Conservation (phyloP, 2,113 vertebrate genomes). For the Vulpes vulpes region DNA sequence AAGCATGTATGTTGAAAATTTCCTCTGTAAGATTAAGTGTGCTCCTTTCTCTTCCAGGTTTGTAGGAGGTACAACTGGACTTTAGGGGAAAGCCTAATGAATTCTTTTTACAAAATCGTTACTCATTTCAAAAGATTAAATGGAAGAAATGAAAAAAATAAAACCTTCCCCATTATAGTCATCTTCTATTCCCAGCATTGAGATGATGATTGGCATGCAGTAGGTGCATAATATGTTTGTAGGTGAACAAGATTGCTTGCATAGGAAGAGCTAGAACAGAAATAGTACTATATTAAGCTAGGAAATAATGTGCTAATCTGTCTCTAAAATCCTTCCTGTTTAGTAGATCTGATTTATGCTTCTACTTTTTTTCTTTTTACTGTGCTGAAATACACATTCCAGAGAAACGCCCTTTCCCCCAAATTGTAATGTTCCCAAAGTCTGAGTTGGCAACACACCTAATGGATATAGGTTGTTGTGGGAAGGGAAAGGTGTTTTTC, state of each 20-base stretch:
- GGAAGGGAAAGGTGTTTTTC: neutral
- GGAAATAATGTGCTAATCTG: neutral
- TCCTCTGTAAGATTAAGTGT: neutral
- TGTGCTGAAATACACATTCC: neutral
- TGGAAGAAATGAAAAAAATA: neutral
- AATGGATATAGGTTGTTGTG: too few species aligned
- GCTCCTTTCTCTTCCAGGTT: neutral
- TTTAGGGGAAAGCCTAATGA: neutral
- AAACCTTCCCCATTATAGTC: neutral
- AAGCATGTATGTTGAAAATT: neutral
- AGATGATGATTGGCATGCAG: neutral
- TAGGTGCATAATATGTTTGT: neutral
- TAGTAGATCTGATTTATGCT: neutral
- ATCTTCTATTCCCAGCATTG: neutral
- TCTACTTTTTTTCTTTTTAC: neutral
- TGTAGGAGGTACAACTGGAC: neutral
- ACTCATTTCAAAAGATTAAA: neutral
- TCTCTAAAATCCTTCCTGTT: neutral
- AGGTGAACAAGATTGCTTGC: neutral
- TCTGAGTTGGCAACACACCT: neutral
- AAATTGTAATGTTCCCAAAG: neutral
- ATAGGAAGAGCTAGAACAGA: neutral
- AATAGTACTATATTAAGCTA: neutral
- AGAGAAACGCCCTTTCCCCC: neutral
- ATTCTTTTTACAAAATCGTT: neutral